These are phyloP conservation scores for Byasa hedistus DNA, from an alignment of 2,888 invertebrate genomes.

Conservation along the genomic window DNA sequence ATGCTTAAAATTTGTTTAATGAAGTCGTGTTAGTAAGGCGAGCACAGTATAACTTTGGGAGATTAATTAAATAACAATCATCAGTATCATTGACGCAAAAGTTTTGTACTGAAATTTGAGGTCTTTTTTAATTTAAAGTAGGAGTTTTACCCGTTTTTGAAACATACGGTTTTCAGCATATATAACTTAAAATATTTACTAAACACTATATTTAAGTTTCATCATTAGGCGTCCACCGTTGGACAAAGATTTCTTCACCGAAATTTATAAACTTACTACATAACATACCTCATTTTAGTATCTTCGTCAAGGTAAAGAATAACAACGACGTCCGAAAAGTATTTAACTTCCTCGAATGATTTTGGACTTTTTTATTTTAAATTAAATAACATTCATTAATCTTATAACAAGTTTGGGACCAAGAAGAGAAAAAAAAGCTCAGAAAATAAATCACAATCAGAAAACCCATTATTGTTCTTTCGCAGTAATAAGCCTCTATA, in stretches of 20 bases:
- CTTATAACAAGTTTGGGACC: background rate
- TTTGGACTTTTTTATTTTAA: background rate
- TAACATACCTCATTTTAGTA: background rate
- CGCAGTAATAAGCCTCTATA: slow-evolving; percentile 11
- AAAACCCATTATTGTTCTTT: slow-evolving; percentile 16
- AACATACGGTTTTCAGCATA: no score
- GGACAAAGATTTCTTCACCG: background rate
- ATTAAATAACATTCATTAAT: background rate
- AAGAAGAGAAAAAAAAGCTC: background rate
- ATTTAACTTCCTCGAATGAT: background rate
- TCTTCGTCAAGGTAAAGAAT: background rate
- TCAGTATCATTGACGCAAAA: background rate
- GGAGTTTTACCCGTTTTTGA: no score
- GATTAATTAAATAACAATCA: background rate
- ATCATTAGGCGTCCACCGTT: no score
- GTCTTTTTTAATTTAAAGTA: background rate
- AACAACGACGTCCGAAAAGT: background rate
- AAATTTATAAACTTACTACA: background rate
- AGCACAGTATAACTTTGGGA: background rate
- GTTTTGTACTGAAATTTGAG: no score
- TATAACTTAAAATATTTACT: no score
- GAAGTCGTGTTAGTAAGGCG: slow-evolving; percentile 5
- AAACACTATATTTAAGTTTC: no score
- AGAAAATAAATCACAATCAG: slow-evolving; percentile 8
- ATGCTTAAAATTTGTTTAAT: slow-evolving; percentile 21